Conservation (phyloP, 2,888 invertebrate genomes). For the Criorhina ranunculi region DNA sequence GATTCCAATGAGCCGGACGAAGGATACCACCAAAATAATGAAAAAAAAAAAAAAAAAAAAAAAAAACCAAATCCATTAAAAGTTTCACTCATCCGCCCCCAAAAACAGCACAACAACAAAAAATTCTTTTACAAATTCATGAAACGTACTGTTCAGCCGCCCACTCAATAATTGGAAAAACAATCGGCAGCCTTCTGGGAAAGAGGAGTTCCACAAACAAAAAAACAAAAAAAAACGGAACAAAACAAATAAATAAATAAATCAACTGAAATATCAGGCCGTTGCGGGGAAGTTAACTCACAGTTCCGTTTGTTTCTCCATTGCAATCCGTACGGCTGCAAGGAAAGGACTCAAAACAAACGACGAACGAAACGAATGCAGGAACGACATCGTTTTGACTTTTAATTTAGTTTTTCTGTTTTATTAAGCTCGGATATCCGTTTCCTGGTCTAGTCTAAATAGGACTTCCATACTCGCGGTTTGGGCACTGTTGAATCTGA, state of each 20-base stretch:
- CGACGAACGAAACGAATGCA: conserved; percentile 33
- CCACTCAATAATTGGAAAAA: conserved; percentile 75
- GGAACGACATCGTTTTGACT: conserved; percentile 59
- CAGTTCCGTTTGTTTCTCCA: conserved; percentile 58
- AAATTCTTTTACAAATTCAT: conserved; percentile 66
- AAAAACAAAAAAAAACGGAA: conserved; percentile 25
- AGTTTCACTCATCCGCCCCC: conserved; percentile 66
- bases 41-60: conserved; percentile 50
- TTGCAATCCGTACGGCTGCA: conserved; percentile 15
- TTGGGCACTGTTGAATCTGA: conserved; percentile 38
- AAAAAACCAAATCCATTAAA: conserved; percentile 73
- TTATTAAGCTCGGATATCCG: conserved; percentile 58
- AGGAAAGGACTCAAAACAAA: conserved; percentile 18
- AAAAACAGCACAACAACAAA: conserved; percentile 32
- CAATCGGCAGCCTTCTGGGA: conserved; percentile 55
- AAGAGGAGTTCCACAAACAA: conserved; percentile 2
- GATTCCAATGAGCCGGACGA: conserved; percentile 57
- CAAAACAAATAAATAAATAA: conserved; percentile 68
- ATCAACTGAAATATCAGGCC: conserved; percentile 72
- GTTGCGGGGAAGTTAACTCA: conserved; percentile 68
- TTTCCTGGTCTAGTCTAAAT: conserved; percentile 41
- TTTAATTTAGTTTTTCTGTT: conserved; percentile 69
- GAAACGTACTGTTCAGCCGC: conserved; percentile 67
- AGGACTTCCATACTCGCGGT: conserved; percentile 15
- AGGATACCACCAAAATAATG: conserved; percentile 64